These are phyloP conservation scores for Enteromius argenteus DNA, from an alignment of 2,797 vertebrate species.

Conservation along the genomic window DNA sequence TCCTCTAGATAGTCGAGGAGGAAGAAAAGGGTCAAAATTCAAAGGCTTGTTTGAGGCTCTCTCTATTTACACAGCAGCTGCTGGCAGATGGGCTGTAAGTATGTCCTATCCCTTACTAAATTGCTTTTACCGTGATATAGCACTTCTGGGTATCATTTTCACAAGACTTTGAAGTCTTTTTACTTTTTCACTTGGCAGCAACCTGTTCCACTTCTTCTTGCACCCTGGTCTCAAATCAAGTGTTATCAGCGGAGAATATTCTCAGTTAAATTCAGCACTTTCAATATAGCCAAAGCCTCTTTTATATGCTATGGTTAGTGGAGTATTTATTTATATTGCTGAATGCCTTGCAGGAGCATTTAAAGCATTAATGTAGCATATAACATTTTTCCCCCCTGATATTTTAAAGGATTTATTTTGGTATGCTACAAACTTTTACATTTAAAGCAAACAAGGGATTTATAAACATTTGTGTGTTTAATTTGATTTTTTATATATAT, in stretches of 20 bases:
- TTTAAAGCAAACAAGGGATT: not conserved
- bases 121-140: conserved; percentile 46
- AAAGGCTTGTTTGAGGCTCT: conserved; percentile 20
- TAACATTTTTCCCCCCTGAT: not conserved
- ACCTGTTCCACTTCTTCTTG: conserved; percentile 41
- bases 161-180: conserved; percentile 50
- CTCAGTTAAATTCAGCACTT: conserved; percentile 14
- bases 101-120: conserved; percentile 44
- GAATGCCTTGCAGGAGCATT: conserved; percentile 1
- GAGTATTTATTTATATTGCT: conserved; percentile 3
- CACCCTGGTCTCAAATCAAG: conserved; percentile 35
- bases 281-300: not conserved
- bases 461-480: not conserved
- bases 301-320: conserved; percentile 9
- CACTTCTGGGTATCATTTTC: conserved; percentile 52
- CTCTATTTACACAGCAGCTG: conserved; percentile 41
- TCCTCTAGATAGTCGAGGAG: conserved; percentile 9
- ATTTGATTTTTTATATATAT: not conserved
- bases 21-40: conserved; percentile 38
- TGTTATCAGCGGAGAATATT: conserved; percentile 21
- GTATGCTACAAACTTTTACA: not conserved
- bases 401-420: not conserved
- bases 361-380: not conserved
- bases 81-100: conserved; percentile 47
- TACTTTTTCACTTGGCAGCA: conserved; percentile 28